Evolutionary conservation across 2,888 invertebrate species (phyloP), one percentile per base, ranked within the genome.

Genomic region (Metacarcinus magister): DNA sequence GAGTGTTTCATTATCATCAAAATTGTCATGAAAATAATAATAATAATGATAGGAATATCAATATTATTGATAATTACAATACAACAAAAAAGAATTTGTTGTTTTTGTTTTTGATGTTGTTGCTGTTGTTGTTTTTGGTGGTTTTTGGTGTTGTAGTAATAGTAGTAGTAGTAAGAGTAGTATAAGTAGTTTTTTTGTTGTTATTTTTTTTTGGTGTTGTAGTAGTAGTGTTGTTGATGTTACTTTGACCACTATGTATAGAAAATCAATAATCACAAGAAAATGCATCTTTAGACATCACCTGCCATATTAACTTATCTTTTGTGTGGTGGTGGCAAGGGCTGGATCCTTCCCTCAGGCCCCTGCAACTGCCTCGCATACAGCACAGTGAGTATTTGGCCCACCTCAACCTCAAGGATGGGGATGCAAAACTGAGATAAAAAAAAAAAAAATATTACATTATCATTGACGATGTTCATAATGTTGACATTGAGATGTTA

Each of bases 261-360:
- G 10, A 43, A 46, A 44, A 28, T 46, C 3, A 54, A 92, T 48
- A 54, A 92, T 67, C 4, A 67, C 67, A n/a, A 19, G 54, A 67
- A 67, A 67, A 23, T 2, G 7, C 3, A n/a, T 4, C n/a, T 2
- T n/a, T 23, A 67, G 7, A 67, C n/a, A 0, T n/a, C n/a, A 67
- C 67, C 67, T 67, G 67, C 67, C 67, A 67, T 67, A 67, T n/a
- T 67, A 67, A 67, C 67, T 93, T 2, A 23, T 54, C n/a, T 94
- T 10, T 32, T 39, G 54, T 54, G 43, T 87, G 94, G 46, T 46
- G 5, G n/a, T 19, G 94, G 46, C 46, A 39, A 95, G 95, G 44
- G 19, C 7, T 60, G 43, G 95, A 95, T 44, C 16, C 95, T 48
- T 95, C 95, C 10, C 95, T 95, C 4, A 89, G 91, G 67, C 95